A percentile compares a stretch with the other conserved stretches of the same genome.
Evolutionary conservation across 1,140 invertebrate species (phyloP).

Genomic region (Diabrotica virgifera): DNA sequence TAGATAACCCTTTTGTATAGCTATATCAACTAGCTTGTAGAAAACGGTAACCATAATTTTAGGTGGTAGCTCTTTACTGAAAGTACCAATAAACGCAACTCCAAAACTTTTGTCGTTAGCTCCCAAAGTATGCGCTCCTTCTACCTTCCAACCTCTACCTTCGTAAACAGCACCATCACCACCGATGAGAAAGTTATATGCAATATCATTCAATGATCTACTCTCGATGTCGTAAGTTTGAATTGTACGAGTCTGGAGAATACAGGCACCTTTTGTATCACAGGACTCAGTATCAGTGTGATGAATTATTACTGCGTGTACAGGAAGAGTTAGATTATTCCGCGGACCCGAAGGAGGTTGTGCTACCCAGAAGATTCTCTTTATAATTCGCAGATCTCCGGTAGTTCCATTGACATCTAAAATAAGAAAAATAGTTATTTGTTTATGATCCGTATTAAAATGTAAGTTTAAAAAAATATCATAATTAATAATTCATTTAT

Average conservation of each 20-base stretch:
- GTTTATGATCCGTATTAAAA: no score
- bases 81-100: conserved; percentile 68
- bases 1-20: conserved; percentile 39
- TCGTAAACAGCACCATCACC: conserved; percentile 68
- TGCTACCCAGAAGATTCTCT: conserved; percentile 57
- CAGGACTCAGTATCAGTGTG: conserved; percentile 53
- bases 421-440: conserved; percentile 11
- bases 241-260: conserved; percentile 46
- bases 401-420: conserved; percentile 24
- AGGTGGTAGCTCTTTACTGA: conserved; percentile 41
- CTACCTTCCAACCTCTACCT: conserved; percentile 58
- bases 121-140: conserved; percentile 56
- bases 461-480: no score
- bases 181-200: conserved; percentile 73
- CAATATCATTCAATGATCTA: conserved; percentile 60
- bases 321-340: conserved; percentile 47
- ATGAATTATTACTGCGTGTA: conserved; percentile 40
- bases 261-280: conserved; percentile 44
- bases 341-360: conserved; percentile 52
- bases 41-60: conserved; percentile 33
- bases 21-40: conserved; percentile 37
- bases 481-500: no score
- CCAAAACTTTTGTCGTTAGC: conserved; percentile 65
- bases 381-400: conserved; percentile 25
- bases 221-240: conserved; percentile 74